phyloP scores from a whole-genome alignment of 2,113 vertebrate genomes.

The Lamprotornis superbus region DNA sequence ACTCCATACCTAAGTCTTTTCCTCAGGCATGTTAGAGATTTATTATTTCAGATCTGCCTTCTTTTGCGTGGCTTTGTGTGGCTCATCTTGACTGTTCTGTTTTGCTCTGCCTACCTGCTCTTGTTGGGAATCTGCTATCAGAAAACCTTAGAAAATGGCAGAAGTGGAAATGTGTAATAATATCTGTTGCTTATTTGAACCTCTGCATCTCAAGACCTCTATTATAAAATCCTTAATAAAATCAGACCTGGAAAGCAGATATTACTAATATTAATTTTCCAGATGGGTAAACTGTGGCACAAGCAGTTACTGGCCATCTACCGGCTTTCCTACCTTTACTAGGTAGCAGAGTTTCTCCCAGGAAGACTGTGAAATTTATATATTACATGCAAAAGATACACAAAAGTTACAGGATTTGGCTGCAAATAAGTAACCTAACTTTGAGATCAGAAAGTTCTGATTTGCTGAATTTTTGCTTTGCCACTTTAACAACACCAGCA shows the following conservation, averaged over 20 bases:
- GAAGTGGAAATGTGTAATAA: background rate
- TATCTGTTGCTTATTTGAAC: background rate
- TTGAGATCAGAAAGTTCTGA: background rate
- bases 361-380: background rate
- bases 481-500: background rate
- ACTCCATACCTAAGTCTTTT: background rate
- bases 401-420: background rate
- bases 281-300: background rate
- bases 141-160: background rate
- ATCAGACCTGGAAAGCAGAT: background rate
- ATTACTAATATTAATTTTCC: background rate
- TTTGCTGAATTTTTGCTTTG: background rate
- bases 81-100: background rate
- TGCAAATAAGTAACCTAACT: background rate
- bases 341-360: background rate
- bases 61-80: fast-evolving
- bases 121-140: background rate
- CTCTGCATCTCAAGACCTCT: background rate
- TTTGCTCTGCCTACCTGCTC: background rate
- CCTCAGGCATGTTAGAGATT: background rate
- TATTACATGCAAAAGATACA: background rate
- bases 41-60: background rate
- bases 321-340: background rate
- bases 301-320: background rate
- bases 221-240: background rate